Evolutionary conservation across 2,113 vertebrate species (phyloP).

Genomic region (Progne subis): DNA sequence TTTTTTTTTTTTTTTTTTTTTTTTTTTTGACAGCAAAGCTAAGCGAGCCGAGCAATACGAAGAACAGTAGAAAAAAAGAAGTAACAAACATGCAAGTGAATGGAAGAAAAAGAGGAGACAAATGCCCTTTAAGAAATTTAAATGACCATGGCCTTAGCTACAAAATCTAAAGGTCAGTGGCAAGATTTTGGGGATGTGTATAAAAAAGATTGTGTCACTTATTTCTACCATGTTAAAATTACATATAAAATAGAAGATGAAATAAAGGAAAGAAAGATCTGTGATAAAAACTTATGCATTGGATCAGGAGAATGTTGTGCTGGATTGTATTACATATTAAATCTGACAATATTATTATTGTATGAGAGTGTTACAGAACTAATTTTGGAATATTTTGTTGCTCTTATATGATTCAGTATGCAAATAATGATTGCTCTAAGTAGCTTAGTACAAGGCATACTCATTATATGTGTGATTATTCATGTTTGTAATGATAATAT

Average conservation of each 20-base stretch:
- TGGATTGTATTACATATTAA: background rate
- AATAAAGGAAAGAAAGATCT: background rate
- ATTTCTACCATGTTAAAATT: background rate
- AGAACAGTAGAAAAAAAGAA: background rate
- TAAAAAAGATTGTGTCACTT: background rate
- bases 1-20: background rate
- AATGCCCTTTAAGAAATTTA: background rate
- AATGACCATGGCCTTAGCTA: background rate
- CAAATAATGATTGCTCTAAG: background rate
- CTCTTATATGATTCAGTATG: background rate
- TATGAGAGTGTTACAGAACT: background rate
- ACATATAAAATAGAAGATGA: background rate
- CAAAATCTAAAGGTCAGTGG: background rate
- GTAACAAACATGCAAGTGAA: background rate
- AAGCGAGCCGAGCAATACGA: background rate
- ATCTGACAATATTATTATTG: background rate
- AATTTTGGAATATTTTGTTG: background rate
- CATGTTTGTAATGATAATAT: background rate
- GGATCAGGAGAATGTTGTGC: background rate
- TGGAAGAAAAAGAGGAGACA: background rate
- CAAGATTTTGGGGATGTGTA: background rate
- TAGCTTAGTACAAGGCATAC: background rate
- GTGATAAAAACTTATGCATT: background rate
- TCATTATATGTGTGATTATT: background rate
- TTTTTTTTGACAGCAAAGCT: background rate